Percentiles rank a stretch among this genome's conserved stretches.
Conservation (phyloP, 2,797 vertebrate species). For the Cynodonichthys magdalenae region DNA sequence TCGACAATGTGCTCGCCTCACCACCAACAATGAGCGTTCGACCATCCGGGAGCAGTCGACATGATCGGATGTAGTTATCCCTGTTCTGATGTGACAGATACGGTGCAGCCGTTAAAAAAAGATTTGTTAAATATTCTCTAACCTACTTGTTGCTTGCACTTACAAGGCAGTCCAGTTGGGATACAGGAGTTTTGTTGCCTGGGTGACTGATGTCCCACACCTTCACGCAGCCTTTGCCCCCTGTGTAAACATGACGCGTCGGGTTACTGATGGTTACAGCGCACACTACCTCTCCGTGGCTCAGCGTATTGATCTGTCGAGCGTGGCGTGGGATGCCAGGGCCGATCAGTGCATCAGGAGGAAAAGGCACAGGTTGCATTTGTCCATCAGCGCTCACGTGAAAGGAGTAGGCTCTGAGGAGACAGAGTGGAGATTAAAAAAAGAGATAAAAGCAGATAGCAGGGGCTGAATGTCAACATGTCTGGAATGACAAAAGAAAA, state of each 20-base stretch:
- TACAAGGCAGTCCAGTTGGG: constrained; percentile 95
- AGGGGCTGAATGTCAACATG: not conserved
- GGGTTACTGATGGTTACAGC: constrained; percentile 98
- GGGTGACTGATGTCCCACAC: constrained; percentile 99
- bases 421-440: not conserved
- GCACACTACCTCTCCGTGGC: constrained; percentile 88
- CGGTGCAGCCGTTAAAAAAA: not conserved
- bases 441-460: not conserved
- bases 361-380: constrained; percentile 87
- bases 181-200: constrained; percentile 95
- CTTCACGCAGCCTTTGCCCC: constrained; percentile 96
- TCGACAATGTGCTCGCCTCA: constrained; percentile 93
- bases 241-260: constrained; percentile 94
- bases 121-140: not conserved
- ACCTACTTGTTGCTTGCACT: constrained; percentile 45
- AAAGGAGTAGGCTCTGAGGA: constrained; percentile 83
- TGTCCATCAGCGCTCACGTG: constrained; percentile 86
- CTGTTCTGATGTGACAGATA: constrained; percentile 71
- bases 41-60: constrained; percentile 93
- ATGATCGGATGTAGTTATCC: constrained; percentile 93
- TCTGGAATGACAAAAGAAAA: constrained; percentile 7
- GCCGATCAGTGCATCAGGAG: constrained; percentile 85
- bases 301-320: constrained; percentile 86
- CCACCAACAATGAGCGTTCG: constrained; percentile 94
- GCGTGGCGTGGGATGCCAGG: constrained; percentile 85